A percentile compares a stretch with the other conserved stretches of the same genome.
phyloP scores from a whole-genome alignment of 2,888 invertebrate genomes.

The Nomada goodeniana region DNA sequence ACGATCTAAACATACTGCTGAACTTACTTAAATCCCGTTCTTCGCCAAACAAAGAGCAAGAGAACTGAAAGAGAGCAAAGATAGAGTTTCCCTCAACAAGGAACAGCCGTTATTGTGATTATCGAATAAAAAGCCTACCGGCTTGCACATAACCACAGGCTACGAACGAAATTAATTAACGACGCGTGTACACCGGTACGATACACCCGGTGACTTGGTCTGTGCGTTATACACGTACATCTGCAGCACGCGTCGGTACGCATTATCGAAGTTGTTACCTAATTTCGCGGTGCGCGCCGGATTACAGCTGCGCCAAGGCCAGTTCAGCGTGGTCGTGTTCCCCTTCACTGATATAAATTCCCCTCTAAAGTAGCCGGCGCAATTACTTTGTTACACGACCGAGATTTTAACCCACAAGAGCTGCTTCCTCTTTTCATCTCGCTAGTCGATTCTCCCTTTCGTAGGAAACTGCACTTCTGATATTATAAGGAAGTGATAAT shows the following conservation, averaged over 20 bases:
- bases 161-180: conserved; percentile 57
- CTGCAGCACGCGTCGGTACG: not conserved
- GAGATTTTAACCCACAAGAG: conserved; percentile 54
- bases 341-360: conserved; percentile 52
- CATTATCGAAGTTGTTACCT: conserved; percentile 66
- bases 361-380: conserved; percentile 52
- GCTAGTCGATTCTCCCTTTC: not conserved
- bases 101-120: conserved; percentile 53
- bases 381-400: conserved; percentile 59
- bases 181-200: conserved; percentile 5
- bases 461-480: not conserved
- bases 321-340: conserved; percentile 18
- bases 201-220: not conserved
- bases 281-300: conserved; percentile 48
- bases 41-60: not conserved
- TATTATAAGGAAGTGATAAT: too few relatives aligned
- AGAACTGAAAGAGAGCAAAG: not conserved
- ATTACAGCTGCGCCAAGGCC: conserved; percentile 58
- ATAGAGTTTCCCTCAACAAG: conserved; percentile 6
- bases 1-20: conserved; percentile 31
- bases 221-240: too few relatives aligned
- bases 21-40: conserved; percentile 33
- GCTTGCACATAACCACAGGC: conserved; percentile 18
- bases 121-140: conserved; percentile 50
- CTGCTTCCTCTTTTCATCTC: conserved; percentile 12